A percentile compares a stretch with the other conserved stretches of the same genome.
Conservation (phyloP, 2,797 vertebrate genomes). For the Phaenicophaeus curvirostris region DNA sequence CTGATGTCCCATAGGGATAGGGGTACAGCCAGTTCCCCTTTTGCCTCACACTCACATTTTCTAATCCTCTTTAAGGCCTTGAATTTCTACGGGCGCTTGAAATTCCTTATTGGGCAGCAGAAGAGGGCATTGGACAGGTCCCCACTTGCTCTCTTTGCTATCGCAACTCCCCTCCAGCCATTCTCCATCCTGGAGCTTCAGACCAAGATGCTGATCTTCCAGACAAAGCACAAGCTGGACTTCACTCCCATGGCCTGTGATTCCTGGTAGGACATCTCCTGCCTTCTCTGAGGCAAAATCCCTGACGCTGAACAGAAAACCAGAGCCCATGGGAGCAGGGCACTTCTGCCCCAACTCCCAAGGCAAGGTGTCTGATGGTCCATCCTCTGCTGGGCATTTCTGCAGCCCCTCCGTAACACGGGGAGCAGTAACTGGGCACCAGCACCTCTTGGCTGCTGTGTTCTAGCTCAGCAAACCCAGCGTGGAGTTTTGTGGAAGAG, state of each 20-base stretch:
- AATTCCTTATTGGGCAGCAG: conserved; percentile 83
- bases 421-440: background rate
- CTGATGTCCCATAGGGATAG: background rate
- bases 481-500: background rate
- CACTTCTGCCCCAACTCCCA: background rate
- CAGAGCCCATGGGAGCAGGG: background rate
- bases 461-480: background rate
- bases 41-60: background rate
- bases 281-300: background rate
- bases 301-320: background rate
- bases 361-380: background rate
- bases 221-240: conserved; percentile 89
- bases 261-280: conserved; percentile 73
- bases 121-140: conserved; percentile 62
- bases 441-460: background rate
- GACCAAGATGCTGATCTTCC: conserved; percentile 85
- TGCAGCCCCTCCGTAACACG: fast-evolving
- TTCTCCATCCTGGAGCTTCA: conserved; percentile 85
- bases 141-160: conserved; percentile 82
- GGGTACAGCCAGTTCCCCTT: background rate
- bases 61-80: conserved; percentile 75
- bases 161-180: conserved; percentile 82
- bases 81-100: conserved; percentile 81
- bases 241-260: conserved; percentile 87
- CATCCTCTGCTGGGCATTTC: background rate